phyloP scores from a whole-genome alignment of 2,113 vertebrate genomes.

The Pteropus alecto region DNA sequence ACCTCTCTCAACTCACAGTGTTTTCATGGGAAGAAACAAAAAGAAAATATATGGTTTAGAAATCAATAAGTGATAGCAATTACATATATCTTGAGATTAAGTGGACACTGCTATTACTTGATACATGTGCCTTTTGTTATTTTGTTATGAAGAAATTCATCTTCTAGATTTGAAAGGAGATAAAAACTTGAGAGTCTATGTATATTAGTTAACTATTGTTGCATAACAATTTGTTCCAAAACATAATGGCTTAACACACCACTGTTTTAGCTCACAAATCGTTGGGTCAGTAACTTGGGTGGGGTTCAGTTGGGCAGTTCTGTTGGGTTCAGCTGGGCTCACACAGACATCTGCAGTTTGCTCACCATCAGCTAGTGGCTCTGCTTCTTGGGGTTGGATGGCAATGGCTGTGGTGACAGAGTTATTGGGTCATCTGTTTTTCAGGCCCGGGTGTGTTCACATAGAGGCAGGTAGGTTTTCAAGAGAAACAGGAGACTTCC shows the following conservation, averaged over 20 bases:
- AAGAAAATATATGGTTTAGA: not conserved
- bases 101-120: not conserved
- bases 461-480: not conserved
- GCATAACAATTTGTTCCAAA: not conserved
- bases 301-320: not conserved
- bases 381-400: not conserved
- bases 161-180: conserved; percentile 12
- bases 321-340: not conserved
- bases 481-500: not conserved
- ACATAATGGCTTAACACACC: not conserved
- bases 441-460: not conserved
- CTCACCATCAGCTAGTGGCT: not conserved
- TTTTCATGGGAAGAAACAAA: not conserved
- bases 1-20: not conserved
- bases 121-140: not conserved
- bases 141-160: not conserved
- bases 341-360: not conserved
- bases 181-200: not conserved
- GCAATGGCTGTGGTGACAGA: not conserved
- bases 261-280: not conserved
- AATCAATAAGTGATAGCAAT: not conserved
- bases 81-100: not conserved
- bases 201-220: not conserved
- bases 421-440: not conserved
- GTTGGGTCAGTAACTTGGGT: not conserved